Evolutionary conservation across 2,113 vertebrate genomes (phyloP), one percentile per base, ranked within the genome.

Genomic region (Hippocampus comes): DNA sequence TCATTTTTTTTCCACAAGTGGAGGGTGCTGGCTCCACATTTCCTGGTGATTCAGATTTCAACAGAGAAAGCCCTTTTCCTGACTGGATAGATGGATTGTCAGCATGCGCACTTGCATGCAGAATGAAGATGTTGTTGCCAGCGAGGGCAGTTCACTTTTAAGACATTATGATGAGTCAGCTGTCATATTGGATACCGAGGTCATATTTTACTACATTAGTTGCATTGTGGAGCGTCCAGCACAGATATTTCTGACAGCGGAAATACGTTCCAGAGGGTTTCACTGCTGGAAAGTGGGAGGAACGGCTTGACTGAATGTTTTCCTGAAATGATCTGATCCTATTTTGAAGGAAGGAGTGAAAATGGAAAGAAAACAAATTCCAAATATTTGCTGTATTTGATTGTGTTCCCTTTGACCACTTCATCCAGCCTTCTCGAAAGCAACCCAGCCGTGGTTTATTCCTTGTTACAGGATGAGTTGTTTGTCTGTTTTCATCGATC

Each of bases 21-120:
- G 73, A 77, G 72, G 63, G 23, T 3, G 1, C 7, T 74, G 68
- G 71, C 75, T 74, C 49, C 77, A 77, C 70, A 70, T 78, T 86
- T 85, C 82, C 76, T 82, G 86, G 81, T 83, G 77, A 85, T 86
- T 85, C 76, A 70, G 83, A 75, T 84, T 80, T 67, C 84, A 55
- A 70, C 72, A 77, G 57, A 78, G 42, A 67, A 69, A 69, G 23
- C 21, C 63, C 68, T 74, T 84, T 78, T 74, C 85, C 68, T 91
- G 81, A 91, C 73, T 71, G 77, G 86, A 88, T 82, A 79, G 71
- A 90, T 61, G 76, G 73, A 82, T 41, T 21, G 75, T 61, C 67
- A 51, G 77, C 9, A 5, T 56, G 55, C 9, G 4, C 27, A 1
- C 38, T 21, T 41, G 61, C 18, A 12, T 7, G 1, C 23, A n/a